Evolutionary conservation across 2,113 vertebrate species (phyloP), one percentile per base, ranked within the genome.

Genomic region (Polyodon spathula): DNA sequence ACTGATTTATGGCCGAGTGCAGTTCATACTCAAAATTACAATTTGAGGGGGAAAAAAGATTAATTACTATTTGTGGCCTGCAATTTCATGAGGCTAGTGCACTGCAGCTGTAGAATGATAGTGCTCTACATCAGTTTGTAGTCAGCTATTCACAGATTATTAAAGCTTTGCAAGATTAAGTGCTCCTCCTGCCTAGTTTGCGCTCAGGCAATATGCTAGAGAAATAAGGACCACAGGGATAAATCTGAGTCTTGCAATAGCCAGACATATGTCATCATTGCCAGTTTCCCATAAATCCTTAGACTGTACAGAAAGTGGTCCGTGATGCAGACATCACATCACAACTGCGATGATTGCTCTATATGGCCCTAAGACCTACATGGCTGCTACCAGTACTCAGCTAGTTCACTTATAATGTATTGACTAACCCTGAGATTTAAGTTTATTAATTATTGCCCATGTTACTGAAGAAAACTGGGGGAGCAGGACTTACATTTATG

Each of bases 61-160:
- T 92, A 90, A 92, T 93, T 92, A 88, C 89, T 91, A 88, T 89
- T 90, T 89, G 90, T 89, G 90, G 89, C 88, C 88, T 73, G 88
- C 88, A 88, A 88, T 88, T 89, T 85, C 79, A 80, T 68, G 81
- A 85, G 89, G 88, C 86, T 79, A 88, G 84, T 81, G 81, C 86
- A 82, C 88, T 85, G 87, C 88, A 83, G 86, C 89, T 88, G 87
- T 89, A 87, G 91, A 92, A 80, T 85, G 88, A 86, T 84, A 81
- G 88, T 68, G 79, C 85, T 79, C 76, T 87, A 77, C 85, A 87
- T 90, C 86, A 87, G 87, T 91, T 89, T 91, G 91, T 87, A 90
- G 92, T 91, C 93, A 90, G 91, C 90, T 92, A 89, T 93, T 95
- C 94, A 91, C 90, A 92, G 93, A 95, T 94, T 96, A 97, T 97